Evolutionary conservation across 2,113 vertebrate species (phyloP), one percentile per base, ranked within the genome.

Genomic region (Callithrix jacchus): DNA sequence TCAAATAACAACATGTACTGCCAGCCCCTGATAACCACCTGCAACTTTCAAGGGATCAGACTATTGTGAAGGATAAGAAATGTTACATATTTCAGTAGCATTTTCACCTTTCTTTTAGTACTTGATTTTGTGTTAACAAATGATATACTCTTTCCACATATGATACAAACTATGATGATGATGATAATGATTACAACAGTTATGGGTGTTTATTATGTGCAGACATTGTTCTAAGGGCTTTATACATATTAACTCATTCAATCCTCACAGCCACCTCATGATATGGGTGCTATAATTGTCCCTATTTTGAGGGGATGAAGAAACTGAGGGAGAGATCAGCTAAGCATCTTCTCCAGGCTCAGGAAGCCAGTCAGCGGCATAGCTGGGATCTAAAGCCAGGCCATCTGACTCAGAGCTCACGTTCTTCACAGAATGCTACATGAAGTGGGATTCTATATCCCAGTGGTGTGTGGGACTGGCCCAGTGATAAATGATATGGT

Each of bases 51-150:
- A 11, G 23, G 64, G 47, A 83, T 70, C 25, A 56, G 35, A n/a
- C 35, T 27, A 40, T 45, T 68, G 42, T 35, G 3, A 85, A 71
- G 5, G 27, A 32, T 23, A 76, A 92, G 37, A 89, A 87, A 64
- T 52, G 20, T 20, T 45, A 37, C 3, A 5, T 30, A 81, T 68
- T 81, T 93, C 52, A 87, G 70, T 45, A 81, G 35, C 42, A 91
- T 66, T 71, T 82, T 58, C 45, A 49, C 47, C 42, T 54, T 91
- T 76, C 56, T 81, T 87, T 87, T 73, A 87, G 74, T 40, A 68
- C 79, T 92, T 61, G 58, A 35, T 87, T 95, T 87, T 79, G 37
- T 77, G 49, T 56, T 81, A 95, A 81, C 45, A 89, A 77, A 87
- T 37, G 25, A 25, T 47, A 66, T 5, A 45, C n/a, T 92, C 61